phyloP scores from a whole-genome alignment of 1,140 invertebrate species.

The Myzus persicae region DNA sequence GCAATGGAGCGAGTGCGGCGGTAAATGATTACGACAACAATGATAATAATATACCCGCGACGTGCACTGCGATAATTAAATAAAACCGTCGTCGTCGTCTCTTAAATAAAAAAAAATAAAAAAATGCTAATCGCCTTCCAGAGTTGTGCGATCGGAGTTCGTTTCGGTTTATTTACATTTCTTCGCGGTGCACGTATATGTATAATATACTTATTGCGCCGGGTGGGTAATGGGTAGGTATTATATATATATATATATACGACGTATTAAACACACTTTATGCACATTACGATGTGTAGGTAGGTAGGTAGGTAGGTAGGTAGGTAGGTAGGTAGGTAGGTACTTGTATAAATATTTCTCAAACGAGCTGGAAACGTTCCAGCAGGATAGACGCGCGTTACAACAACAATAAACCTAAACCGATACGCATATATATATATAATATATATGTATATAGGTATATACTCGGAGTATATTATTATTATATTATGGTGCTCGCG shows the following conservation, averaged over 20 bases:
- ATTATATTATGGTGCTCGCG: background rate
- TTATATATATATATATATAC: background rate
- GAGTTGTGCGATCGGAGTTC: background rate
- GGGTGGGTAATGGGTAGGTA: no score
- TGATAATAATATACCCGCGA: no score
- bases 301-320: no score
- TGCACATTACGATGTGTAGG: background rate
- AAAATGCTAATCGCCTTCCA: background rate
- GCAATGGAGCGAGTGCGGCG: background rate
- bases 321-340: no score
- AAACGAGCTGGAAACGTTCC: slow-evolving; percentile 34
- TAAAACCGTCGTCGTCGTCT: background rate
- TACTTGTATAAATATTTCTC: background rate
- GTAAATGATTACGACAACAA: background rate
- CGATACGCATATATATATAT: background rate
- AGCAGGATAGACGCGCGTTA: background rate
- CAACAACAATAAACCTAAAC: background rate
- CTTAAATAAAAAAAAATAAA: background rate
- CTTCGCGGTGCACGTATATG: no score
- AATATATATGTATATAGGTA: background rate
- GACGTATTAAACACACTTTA: background rate
- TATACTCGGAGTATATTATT: background rate
- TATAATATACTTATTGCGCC: no score
- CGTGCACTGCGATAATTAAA: background rate
- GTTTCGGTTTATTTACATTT: background rate